Evolutionary conservation across 2,888 invertebrate species (phyloP).

Genomic region (Stictocephala bisonia): DNA sequence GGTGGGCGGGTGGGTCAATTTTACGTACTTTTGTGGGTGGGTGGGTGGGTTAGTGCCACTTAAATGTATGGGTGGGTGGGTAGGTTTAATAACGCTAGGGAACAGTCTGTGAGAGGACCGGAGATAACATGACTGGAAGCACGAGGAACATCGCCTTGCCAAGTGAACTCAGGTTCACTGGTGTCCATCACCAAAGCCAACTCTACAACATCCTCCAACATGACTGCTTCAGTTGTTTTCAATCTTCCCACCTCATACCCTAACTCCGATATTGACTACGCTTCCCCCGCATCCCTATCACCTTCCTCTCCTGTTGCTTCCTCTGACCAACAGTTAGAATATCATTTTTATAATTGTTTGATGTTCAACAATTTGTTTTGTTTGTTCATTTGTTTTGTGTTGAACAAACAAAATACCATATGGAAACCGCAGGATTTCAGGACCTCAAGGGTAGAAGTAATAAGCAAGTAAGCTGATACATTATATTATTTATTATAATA

Average conservation of each 20-base stretch:
- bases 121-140: neutral
- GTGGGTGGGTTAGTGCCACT: no score
- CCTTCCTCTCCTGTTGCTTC: constrained; percentile 59
- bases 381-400: no score
- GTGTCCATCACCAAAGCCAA: constrained; percentile 61
- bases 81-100: no score
- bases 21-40: no score
- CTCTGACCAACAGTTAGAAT: constrained; percentile 61
- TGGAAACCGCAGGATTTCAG: no score
- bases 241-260: constrained; percentile 62
- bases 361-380: no score
- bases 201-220: constrained; percentile 62
- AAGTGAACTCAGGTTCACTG: constrained; percentile 54
- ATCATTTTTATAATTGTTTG: constrained; percentile 58
- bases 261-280: constrained; percentile 61
- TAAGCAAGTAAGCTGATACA: no score
- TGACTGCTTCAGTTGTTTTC: constrained; percentile 62
- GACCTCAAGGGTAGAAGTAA: no score
- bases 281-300: constrained; percentile 60
- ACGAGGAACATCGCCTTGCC: constrained; percentile 61
- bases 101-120: neutral
- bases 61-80: no score
- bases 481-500: no score
- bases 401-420: constrained; percentile 55
- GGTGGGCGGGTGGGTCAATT: no score